Conservation (phyloP, 2,888 invertebrate species). For the Cephonodes hylas region DNA sequence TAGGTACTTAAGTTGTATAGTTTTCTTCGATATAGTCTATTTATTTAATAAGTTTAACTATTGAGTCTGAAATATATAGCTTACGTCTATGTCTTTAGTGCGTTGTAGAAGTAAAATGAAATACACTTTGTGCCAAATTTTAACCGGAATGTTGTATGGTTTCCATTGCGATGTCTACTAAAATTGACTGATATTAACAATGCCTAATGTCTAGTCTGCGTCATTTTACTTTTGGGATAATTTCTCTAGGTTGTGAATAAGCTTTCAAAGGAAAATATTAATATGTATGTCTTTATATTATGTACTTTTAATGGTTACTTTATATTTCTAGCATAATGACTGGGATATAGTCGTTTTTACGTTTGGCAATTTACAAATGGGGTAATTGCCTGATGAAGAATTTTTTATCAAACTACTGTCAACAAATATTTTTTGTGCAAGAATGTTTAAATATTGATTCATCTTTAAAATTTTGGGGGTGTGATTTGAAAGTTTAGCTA, state of each 20-base stretch:
- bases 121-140: constrained; percentile 42
- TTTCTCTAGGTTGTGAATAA: neutral
- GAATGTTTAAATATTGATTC: no score
- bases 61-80: constrained; percentile 14
- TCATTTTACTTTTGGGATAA: constrained; percentile 21
- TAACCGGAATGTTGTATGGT: constrained; percentile 27
- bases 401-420: no score
- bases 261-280: neutral
- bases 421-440: no score
- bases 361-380: neutral
- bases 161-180: constrained; percentile 11
- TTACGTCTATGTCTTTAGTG: constrained; percentile 1
- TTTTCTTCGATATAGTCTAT: constrained; percentile 19
- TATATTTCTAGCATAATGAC: no score
- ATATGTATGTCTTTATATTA: no score
- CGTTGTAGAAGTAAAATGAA: constrained; percentile 15
- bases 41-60: constrained; percentile 19
- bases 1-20: constrained; percentile 20
- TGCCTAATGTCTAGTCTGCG: constrained; percentile 46
- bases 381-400: no score
- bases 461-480: no score
- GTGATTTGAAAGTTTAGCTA: no score
- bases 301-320: no score
- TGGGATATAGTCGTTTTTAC: no score
- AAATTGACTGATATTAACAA: constrained; percentile 36